These are phyloP conservation scores for Leptopilina syphax DNA, from an alignment of 2,888 invertebrate genomes.

Conservation along the genomic window DNA sequence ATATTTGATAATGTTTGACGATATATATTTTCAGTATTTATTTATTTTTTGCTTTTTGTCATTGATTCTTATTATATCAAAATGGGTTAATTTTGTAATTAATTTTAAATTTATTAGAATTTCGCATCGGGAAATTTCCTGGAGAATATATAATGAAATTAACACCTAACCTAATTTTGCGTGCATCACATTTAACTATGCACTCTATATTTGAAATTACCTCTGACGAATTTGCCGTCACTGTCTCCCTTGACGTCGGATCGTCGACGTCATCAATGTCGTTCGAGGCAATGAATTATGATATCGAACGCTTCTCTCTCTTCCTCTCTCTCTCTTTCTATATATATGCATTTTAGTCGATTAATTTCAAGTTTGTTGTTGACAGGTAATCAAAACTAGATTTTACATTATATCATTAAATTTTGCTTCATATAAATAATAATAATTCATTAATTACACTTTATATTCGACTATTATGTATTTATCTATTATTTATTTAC, in stretches of 20 bases:
- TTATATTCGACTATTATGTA: background rate
- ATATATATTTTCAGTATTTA: background rate
- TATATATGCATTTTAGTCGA: background rate
- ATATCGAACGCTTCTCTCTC: background rate
- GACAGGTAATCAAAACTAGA: background rate
- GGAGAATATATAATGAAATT: background rate
- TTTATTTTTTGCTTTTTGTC: background rate
- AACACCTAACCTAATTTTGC: background rate
- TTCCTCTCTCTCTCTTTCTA: too few relatives aligned
- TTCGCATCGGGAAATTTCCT: background rate
- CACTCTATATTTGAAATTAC: conserved; percentile 16
- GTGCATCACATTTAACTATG: background rate
- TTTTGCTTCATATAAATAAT: background rate
- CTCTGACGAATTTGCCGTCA: conserved; percentile 32
- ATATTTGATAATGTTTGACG: too few relatives aligned
- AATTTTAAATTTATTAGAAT: background rate
- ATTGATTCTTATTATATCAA: background rate
- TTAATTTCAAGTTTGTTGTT: conserved; percentile 5
- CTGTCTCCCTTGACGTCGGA: conserved; percentile 12
- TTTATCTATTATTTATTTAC: too few relatives aligned
- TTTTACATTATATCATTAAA: background rate
- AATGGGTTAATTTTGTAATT: background rate
- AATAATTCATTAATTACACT: background rate
- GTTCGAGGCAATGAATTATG: conserved; percentile 7
- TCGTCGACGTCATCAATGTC: conserved; percentile 22